Evolutionary conservation across 2,888 invertebrate genomes (phyloP).

Genomic region (Tenthredo notha): DNA sequence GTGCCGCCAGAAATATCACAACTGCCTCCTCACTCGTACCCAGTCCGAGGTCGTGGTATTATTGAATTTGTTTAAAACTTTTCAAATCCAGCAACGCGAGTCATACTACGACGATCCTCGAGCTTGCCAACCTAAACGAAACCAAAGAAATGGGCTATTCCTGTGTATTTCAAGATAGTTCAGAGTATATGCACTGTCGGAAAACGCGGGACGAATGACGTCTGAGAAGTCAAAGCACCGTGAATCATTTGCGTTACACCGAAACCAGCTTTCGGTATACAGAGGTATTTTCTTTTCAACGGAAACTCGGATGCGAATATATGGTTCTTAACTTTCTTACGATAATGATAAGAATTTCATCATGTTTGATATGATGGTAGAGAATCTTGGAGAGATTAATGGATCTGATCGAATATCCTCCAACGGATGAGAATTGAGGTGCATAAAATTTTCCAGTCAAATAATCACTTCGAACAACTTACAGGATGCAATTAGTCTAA

Average conservation of each 20-base stretch:
- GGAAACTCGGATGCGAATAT: not conserved
- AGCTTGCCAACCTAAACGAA: slow-evolving; percentile 19
- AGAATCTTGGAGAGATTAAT: not conserved
- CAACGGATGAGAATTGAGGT: not conserved
- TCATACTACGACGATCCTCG: not conserved
- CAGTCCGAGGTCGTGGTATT: slow-evolving; percentile 64
- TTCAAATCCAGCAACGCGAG: slow-evolving; percentile 67
- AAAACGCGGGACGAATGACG: not conserved
- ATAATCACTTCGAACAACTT: slow-evolving; percentile 33
- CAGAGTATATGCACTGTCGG: slow-evolving; percentile 19
- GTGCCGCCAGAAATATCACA: slow-evolving; percentile 32
- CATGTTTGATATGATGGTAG: not conserved
- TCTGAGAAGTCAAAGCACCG: not conserved
- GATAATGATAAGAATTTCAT: not conserved
- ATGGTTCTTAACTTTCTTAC: not conserved
- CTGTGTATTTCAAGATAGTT: slow-evolving; percentile 29
- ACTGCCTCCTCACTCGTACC: not conserved
- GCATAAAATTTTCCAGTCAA: slow-evolving; percentile 33
- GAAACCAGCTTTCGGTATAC: not conserved
- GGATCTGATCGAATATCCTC: not conserved
- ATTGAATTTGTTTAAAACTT: slow-evolving; percentile 76
- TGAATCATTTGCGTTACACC: slow-evolving; percentile 18
- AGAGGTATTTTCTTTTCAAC: not conserved
- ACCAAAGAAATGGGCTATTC: slow-evolving; percentile 41
- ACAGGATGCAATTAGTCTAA: slow-evolving; percentile 48